Evolutionary conservation across 1,140 invertebrate genomes (phyloP).

Genomic region (Euglossa dilemma): DNA sequence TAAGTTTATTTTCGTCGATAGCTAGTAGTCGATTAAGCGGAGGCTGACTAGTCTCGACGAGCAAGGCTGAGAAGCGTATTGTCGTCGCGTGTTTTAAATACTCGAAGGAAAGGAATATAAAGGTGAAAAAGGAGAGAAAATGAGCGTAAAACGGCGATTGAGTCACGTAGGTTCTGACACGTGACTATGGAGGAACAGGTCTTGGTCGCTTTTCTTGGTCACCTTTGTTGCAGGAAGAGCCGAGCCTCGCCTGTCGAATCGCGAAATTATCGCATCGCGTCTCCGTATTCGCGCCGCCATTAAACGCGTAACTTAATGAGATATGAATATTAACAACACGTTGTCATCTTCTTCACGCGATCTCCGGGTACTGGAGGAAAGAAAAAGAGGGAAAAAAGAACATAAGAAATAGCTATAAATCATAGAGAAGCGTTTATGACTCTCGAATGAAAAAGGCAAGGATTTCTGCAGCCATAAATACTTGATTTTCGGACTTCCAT

Average conservation of each 20-base stretch:
- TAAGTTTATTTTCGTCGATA: background rate
- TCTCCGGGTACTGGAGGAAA: background rate
- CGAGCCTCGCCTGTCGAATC: background rate
- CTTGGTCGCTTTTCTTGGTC: background rate
- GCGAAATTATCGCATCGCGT: slow-evolving; percentile 1
- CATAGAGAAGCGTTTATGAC: too few species aligned
- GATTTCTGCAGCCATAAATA: background rate
- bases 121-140: too few species aligned
- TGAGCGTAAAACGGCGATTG: too few species aligned
- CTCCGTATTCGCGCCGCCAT: background rate
- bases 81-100: background rate
- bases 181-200: background rate
- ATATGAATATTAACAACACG: slow-evolving; percentile 26
- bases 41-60: background rate
- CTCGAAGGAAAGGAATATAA: background rate
- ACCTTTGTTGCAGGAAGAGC: background rate
- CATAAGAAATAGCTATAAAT: background rate
- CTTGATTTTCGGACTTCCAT: too few species aligned
- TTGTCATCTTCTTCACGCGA: background rate
- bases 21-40: background rate
- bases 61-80: background rate
- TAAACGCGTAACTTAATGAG: background rate
- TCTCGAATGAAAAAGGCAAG: background rate
- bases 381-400: background rate
- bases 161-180: background rate